Evolutionary conservation across 2,888 invertebrate species (phyloP).

Genomic region (Eurytoma californica): DNA sequence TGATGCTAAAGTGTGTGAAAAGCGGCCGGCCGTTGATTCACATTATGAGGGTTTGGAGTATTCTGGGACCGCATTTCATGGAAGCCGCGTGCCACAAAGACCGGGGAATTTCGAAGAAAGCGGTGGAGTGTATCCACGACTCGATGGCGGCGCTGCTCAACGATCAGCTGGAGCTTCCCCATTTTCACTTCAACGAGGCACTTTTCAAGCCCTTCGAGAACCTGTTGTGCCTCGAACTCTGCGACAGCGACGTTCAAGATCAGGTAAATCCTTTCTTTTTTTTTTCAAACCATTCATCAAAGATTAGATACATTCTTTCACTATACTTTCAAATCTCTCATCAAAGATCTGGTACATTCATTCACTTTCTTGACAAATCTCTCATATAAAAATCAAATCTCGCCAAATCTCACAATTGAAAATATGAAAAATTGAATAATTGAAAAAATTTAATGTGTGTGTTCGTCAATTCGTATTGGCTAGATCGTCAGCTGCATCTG

Average conservation of each 20-base stretch:
- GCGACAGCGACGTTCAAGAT: conserved; percentile 93
- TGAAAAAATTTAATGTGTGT: too few species aligned
- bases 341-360: too few species aligned
- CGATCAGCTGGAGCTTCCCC: conserved; percentile 90
- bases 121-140: conserved; percentile 94
- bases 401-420: too few species aligned
- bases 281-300: neutral
- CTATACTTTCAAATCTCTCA: too few species aligned
- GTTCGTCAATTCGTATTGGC: too few species aligned
- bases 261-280: conserved; percentile 60
- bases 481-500: conserved; percentile 96
- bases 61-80: conserved; percentile 94
- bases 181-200: conserved; percentile 97
- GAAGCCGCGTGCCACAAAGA: conserved; percentile 96
- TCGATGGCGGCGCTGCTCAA: conserved; percentile 91
- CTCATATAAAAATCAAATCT: too few species aligned
- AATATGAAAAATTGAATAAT: too few species aligned
- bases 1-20: conserved; percentile 89
- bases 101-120: conserved; percentile 90
- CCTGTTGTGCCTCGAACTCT: conserved; percentile 92
- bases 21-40: conserved; percentile 93
- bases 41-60: conserved; percentile 93
- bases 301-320: neutral
- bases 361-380: too few species aligned
- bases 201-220: conserved; percentile 97